Evolutionary conservation across 2,888 invertebrate genomes (phyloP), one percentile per base, ranked within the genome.

Genomic region (Monopis laevigella): DNA sequence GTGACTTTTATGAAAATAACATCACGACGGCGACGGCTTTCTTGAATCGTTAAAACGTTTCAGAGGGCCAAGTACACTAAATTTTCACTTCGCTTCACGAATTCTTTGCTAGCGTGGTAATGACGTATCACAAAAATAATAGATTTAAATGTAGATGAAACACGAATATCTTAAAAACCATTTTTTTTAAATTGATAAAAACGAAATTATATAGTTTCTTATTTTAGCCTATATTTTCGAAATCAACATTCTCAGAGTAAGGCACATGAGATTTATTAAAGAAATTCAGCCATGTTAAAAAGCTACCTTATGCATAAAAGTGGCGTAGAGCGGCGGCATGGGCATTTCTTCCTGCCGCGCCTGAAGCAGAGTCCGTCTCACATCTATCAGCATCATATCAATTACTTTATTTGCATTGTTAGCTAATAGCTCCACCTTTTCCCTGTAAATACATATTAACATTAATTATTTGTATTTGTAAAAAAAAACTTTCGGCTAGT

Each of bases 261-360:
- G 6, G 24, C 24, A 24, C 5, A 24, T 24, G 8, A 7, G 5
- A 7, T 5, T 24, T 24, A 24, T 24, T 7, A 24, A 24, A 24
- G 11, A 2, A 27, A 27, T 27, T 11, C 10, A 3, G 6, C 11
- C 2, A 11, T 27, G 2, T 42, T 10, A 39, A n/a, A 12, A 36
- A 40, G 1, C 40, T 55, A 78, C 81, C 70, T 78, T 81, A 43
- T 80, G 80, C 60, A 78, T 61, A 42, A 81, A 82, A 0, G 73
- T 80, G 40, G 80, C 77, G 27, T 80, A 77, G 16, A 81, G 44
- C 2, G 78, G 69, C 1, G 77, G 77, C 38, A 81, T 48, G 16
- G 67, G 64, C 2, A 81, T 56, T 3, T 74, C 56, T 46, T 82
- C 82, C 1, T 62, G 49, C 13, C 75, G 54, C 8, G 57, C 64